phyloP scores from a whole-genome alignment of 2,888 invertebrate species.

The Caenorhabditis plicata region DNA sequence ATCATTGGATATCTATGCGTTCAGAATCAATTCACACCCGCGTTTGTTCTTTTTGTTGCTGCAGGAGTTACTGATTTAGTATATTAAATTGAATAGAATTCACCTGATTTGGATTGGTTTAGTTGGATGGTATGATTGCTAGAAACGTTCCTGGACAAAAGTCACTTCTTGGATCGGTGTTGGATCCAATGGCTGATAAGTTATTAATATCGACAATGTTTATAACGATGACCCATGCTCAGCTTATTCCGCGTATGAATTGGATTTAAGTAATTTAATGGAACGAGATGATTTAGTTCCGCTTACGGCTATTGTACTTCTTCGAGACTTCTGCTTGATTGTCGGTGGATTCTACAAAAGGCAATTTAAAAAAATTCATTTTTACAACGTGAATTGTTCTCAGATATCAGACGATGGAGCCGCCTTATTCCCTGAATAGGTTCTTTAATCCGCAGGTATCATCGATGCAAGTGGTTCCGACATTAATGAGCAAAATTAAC shows the following conservation, averaged over 20 bases:
- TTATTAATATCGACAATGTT: constrained; percentile 85
- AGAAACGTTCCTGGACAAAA: constrained; percentile 86
- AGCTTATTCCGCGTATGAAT: constrained; percentile 77
- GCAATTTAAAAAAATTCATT: constrained; percentile 70
- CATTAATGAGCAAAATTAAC: constrained; percentile 85
- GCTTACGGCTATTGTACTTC: constrained; percentile 78
- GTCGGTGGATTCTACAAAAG: constrained; percentile 85
- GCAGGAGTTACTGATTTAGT: constrained; percentile 91
- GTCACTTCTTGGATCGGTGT: constrained; percentile 87
- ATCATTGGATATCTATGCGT: constrained; percentile 85
- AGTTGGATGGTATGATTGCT: constrained; percentile 88
- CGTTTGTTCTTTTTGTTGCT: constrained; percentile 79
- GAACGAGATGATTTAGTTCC: constrained; percentile 64
- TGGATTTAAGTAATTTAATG: not conserved
- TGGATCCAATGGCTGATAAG: constrained; percentile 97
- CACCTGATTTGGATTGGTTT: constrained; percentile 12
- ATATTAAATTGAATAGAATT: constrained; percentile 61
- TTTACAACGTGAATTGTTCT: not conserved
- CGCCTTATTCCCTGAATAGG: constrained; percentile 37
- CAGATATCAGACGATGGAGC: constrained; percentile 44
- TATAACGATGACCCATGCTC: constrained; percentile 81
- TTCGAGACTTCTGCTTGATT: constrained; percentile 81
- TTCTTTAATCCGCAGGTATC: constrained; percentile 63
- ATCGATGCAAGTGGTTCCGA: constrained; percentile 76
- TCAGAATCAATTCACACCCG: constrained; percentile 77